A percentile compares a stretch with the other conserved stretches of the same genome.
Evolutionary conservation across 2,888 invertebrate genomes (phyloP).

Genomic region (Chalcis sispes): DNA sequence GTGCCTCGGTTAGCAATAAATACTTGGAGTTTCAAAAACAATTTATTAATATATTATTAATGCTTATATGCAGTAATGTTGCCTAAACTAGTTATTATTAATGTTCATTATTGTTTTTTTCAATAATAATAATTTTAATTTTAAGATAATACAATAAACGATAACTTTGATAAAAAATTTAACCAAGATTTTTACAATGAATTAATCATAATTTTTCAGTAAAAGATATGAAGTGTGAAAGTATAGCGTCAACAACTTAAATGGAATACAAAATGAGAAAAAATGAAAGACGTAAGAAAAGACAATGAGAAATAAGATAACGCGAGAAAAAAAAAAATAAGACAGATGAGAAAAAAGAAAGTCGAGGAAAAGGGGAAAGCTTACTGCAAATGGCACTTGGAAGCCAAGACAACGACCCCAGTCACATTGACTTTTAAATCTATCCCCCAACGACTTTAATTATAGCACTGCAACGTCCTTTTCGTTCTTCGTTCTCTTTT

Average conservation of each 20-base stretch:
- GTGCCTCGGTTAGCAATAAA: no score
- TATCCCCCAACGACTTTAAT: constrained; percentile 35
- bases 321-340: constrained; percentile 13
- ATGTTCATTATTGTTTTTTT: no score
- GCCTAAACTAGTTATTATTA: no score
- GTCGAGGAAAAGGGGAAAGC: constrained; percentile 19
- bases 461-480: constrained; percentile 23
- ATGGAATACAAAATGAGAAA: constrained; percentile 20
- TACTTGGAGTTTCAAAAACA: no score
- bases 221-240: no score
- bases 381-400: constrained; percentile 40
- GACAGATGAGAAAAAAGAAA: constrained; percentile 10
- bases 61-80: no score
- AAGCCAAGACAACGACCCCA: constrained; percentile 22
- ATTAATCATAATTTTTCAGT: no score
- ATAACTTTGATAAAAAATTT: no score
- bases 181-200: no score
- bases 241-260: not conserved
- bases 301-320: constrained; percentile 33
- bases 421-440: constrained; percentile 45
- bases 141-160: no score
- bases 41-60: no score
- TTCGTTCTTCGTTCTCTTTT: not conserved
- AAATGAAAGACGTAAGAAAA: not conserved
- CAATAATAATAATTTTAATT: no score